Conservation (phyloP, 2,797 vertebrate genomes). For the Apodemus agrarius region DNA sequence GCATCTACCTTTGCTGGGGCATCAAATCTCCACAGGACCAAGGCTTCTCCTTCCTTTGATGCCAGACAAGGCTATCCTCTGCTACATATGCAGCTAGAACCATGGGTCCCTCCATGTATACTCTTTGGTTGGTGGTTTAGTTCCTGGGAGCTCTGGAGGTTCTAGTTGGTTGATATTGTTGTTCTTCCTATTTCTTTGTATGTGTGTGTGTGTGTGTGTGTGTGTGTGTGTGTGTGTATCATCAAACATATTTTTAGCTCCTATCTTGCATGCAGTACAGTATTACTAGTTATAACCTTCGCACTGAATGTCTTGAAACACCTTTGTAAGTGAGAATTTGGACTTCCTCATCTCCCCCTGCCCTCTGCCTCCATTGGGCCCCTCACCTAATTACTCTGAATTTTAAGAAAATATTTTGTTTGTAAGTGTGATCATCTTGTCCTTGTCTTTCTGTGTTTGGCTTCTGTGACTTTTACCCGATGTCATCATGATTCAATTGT, state of each 20-base stretch:
- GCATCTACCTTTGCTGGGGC: neutral
- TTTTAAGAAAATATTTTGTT: neutral
- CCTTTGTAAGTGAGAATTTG: neutral
- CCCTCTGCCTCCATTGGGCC: neutral
- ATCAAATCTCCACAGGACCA: neutral
- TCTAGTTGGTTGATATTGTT: neutral
- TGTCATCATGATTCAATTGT: neutral
- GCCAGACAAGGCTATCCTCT: neutral
- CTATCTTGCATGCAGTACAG: too few species aligned
- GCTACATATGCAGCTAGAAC: neutral
- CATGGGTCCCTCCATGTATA: neutral
- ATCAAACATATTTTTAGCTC: neutral
- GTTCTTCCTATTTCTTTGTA: neutral
- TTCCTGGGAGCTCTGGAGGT: neutral
- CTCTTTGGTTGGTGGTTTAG: neutral
- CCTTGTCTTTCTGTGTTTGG: neutral
- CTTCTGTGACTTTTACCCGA: neutral
- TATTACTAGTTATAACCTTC: neutral
- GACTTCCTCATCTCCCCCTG: neutral
- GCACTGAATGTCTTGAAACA: neutral
- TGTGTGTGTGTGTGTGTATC: neutral
- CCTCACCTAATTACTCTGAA: neutral
- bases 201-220: neutral
- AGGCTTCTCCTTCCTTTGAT: neutral
- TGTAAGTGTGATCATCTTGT: neutral